Evolutionary conservation across 2,888 invertebrate species (phyloP), one percentile per base, ranked within the genome.

Genomic region (Andrena hattorfiana): DNA sequence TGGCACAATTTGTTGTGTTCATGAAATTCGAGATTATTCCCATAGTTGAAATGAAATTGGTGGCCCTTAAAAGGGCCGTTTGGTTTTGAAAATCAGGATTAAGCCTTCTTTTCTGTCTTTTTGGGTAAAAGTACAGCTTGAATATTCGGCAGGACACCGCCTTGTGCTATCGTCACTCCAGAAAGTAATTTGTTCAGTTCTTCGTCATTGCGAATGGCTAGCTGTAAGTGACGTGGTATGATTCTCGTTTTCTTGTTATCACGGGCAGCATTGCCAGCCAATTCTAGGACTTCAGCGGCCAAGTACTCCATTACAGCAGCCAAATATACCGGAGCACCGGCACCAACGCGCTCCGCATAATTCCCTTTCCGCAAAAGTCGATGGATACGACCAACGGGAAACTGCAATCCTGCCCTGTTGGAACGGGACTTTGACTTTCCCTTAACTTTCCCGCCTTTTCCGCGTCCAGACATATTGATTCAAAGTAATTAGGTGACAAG

Each of bases 141-240:
- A 86, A 97, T 97, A 91, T 97, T 96, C 0, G 97, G 97, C 91
- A 98, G 92, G 0, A 98, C 97, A 89, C 98, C 98, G 82, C 97
- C 98, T 93, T 97, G 97, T 23, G 97, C 96, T 91, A 98, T 97
- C 35, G 97, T 97, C 0, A 97, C 97, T 67, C 97, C 97, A 1
- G 96, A 95, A 3, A 98, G 94, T 69, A 98, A 94, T 92, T 96
- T 97, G 93, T 97, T 97, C 91, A 98, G 94, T 91, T 98, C 97
- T 88, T 97, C 97, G 92, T 98, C 97, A 92, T 97, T 97, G 23
- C 97, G 95, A 84, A 97, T 96, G 64, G 97, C 97, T 88, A 98
- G 92, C 92, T 97, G 91, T 16, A 90, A 83, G 70, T 91, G 90
- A 64, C 90, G 88, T 7, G 91, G 91, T 10, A 91, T 91, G 59